phyloP scores from a whole-genome alignment of 2,888 invertebrate species.

The Ichneumon xanthorius region DNA sequence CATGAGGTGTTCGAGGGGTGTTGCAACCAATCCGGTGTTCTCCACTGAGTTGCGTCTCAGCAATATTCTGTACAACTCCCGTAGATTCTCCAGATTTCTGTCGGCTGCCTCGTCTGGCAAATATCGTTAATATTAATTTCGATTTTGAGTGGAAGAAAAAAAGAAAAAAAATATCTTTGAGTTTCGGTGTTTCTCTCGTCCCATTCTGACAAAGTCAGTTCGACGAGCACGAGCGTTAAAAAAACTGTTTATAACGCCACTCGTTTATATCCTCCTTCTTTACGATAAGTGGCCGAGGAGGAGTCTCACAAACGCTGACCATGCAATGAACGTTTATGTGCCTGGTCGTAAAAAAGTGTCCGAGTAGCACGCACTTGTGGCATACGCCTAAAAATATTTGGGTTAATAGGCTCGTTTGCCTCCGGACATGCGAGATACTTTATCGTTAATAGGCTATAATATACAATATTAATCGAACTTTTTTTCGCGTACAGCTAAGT shows the following conservation, averaged over 20 bases:
- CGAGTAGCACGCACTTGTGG: conserved; percentile 34
- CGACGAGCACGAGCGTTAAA: conserved; percentile 5
- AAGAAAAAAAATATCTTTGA: not conserved
- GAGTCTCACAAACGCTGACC: conserved; percentile 35
- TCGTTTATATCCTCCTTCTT: conserved; percentile 43
- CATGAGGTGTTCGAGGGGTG: conserved; percentile 78
- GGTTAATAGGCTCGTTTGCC: conserved; percentile 43
- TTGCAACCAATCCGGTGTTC: conserved; percentile 62
- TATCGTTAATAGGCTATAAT: conserved; percentile 24
- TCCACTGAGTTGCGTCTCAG: conserved; percentile 74
- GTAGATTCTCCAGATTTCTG: conserved; percentile 73
- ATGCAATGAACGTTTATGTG: conserved; percentile 41
- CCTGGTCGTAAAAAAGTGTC: conserved; percentile 10
- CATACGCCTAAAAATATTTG: conserved; percentile 42
- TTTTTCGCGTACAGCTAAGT: not conserved
- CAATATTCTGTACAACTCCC: conserved; percentile 76
- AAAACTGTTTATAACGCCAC: conserved; percentile 16
- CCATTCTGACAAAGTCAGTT: not conserved
- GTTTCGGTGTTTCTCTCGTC: not conserved
- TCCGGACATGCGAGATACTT: conserved; percentile 11
- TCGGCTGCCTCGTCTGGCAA: conserved; percentile 72
- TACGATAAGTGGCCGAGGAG: conserved; percentile 43
- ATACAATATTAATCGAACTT: conserved; percentile 20
- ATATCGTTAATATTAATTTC: not conserved
- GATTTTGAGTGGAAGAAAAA: not conserved